These are phyloP conservation scores for Heteropelma amictum DNA, from an alignment of 2,888 invertebrate species.

Conservation along the genomic window DNA sequence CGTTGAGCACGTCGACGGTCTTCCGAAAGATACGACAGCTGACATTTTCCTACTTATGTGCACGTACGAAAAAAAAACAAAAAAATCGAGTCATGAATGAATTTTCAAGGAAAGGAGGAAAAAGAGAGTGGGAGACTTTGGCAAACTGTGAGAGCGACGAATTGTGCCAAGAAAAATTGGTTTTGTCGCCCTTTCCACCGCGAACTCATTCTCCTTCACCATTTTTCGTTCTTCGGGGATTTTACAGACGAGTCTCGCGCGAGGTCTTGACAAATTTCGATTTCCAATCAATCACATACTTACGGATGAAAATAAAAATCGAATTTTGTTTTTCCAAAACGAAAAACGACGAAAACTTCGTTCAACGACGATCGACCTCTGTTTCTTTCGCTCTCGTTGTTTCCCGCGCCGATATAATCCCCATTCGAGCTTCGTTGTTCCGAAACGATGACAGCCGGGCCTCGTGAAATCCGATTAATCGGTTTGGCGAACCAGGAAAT, in stretches of 20 bases:
- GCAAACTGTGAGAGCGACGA: conserved; percentile 42
- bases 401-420: too few relatives aligned
- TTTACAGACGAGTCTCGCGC: neutral
- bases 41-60: conserved; percentile 3
- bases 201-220: neutral
- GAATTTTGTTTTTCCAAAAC: too few relatives aligned
- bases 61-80: too few relatives aligned
- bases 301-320: too few relatives aligned
- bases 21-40: neutral
- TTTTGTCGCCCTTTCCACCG: neutral
- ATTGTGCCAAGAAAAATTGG: conserved; percentile 25
- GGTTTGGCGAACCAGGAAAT: conserved; percentile 31
- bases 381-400: too few relatives aligned
- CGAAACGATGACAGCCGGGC: neutral
- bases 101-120: conserved; percentile 44
- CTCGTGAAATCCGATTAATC: conserved; percentile 9
- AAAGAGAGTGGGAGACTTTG: conserved; percentile 50
- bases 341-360: too few relatives aligned
- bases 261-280: too few relatives aligned
- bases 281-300: too few relatives aligned
- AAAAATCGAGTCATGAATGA: conserved; percentile 56
- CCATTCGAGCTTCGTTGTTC: neutral
- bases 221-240: conserved; percentile 19
- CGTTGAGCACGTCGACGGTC: too few relatives aligned
- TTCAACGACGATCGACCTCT: too few relatives aligned